Evolutionary conservation across 2,797 vertebrate species (phyloP).

Genomic region (Pachyuromys duprasi): DNA sequence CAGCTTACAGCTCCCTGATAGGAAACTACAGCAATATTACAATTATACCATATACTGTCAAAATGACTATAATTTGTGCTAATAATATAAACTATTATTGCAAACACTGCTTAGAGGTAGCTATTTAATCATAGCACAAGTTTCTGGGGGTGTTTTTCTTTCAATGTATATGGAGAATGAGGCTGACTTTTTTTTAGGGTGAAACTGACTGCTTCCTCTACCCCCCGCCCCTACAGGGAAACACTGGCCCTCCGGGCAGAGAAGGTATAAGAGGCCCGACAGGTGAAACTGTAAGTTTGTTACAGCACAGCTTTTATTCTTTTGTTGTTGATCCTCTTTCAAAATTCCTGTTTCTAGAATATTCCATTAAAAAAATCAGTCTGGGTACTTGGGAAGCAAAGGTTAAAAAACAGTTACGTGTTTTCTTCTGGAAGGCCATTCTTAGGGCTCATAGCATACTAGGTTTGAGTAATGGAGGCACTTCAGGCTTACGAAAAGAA

Average conservation of each 20-base stretch:
- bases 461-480: not conserved
- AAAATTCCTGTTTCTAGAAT: conserved; percentile 54
- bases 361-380: not conserved
- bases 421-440: conserved; percentile 23
- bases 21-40: not conserved
- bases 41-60: not conserved
- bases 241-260: conserved; percentile 93
- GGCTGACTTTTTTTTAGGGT: conserved; percentile 18
- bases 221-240: conserved; percentile 92
- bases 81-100: not conserved
- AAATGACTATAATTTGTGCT: conserved; percentile 16
- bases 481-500: not conserved
- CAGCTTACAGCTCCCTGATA: not conserved
- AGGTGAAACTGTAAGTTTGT: conserved; percentile 93
- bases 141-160: conserved; percentile 27
- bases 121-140: conserved; percentile 12
- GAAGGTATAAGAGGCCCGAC: conserved; percentile 93
- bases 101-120: not conserved
- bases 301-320: conserved; percentile 42
- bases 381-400: not conserved
- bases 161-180: not conserved
- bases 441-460: not conserved
- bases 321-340: not conserved
- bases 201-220: conserved; percentile 53
- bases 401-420: not conserved